Percentiles rank a stretch among this genome's conserved stretches.
Evolutionary conservation across 2,888 invertebrate species (phyloP).

Genomic region (Ametastegia equiseti): DNA sequence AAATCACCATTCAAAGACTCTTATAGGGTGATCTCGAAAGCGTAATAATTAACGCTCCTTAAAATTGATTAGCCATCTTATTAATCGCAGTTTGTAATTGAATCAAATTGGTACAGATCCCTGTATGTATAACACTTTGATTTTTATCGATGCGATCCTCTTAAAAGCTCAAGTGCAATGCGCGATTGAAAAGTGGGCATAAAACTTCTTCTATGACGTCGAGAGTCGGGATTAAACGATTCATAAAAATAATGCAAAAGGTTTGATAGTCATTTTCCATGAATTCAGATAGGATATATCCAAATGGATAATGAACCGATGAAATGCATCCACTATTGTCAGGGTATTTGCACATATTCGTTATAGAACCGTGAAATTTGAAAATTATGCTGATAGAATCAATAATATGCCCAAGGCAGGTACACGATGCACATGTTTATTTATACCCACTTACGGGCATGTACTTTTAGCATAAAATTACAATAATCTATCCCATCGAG

Average conservation of each 20-base stretch:
- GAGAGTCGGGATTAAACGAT: neutral
- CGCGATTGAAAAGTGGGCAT: neutral
- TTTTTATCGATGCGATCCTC: neutral
- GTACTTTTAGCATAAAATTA: neutral
- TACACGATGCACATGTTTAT: neutral
- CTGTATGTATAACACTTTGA: neutral
- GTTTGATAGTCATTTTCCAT: neutral
- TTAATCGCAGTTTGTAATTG: neutral
- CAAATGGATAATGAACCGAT: neutral
- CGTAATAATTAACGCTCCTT: conserved; percentile 13
- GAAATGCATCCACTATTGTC: neutral
- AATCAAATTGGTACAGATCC: neutral
- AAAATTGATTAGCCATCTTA: neutral
- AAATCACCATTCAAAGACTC: conserved; percentile 8
- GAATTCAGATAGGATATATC: neutral
- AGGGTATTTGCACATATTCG: neutral
- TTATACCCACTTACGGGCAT: neutral
- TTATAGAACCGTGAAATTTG: neutral
- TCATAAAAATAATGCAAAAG: neutral
- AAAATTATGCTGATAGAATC: neutral
- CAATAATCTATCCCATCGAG: neutral
- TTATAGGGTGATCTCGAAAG: conserved; percentile 20
- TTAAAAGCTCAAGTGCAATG: neutral
- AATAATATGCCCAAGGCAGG: neutral
- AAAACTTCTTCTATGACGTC: neutral